Conservation (phyloP, 2,113 vertebrate species). For the Pandion haliaetus region DNA sequence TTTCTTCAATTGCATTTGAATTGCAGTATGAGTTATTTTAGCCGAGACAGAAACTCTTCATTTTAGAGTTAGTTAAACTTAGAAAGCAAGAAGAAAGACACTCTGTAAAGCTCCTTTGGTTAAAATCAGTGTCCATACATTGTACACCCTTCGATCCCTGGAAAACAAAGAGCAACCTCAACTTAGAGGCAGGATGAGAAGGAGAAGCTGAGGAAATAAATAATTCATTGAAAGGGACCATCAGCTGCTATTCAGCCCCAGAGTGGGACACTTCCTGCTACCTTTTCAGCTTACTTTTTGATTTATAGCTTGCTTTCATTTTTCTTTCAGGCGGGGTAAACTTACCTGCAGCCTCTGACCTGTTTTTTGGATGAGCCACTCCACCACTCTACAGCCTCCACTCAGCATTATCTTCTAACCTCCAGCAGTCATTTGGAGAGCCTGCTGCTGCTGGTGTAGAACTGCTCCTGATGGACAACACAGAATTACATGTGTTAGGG, state of each 20-base stretch:
- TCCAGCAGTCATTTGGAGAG: not conserved
- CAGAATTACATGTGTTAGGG: not conserved
- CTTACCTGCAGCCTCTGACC: not conserved
- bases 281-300: not conserved
- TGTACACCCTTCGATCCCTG: not conserved
- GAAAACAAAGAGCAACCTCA: not conserved
- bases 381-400: not conserved
- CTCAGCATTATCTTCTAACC: not conserved
- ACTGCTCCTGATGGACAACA: not conserved
- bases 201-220: not conserved
- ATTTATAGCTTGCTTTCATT: not conserved
- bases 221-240: not conserved
- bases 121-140: not conserved
- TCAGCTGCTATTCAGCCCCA: not conserved
- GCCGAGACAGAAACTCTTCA: not conserved
- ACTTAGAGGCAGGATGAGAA: not conserved
- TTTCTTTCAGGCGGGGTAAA: not conserved
- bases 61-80: not conserved
- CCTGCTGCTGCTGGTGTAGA: not conserved
- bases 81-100: not conserved
- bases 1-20: conserved; percentile 12
- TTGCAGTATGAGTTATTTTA: conserved; percentile 21
- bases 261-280: not conserved
- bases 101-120: not conserved
- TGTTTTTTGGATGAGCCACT: not conserved